phyloP scores from a whole-genome alignment of 2,888 invertebrate genomes.

The Philopedon plagiatum region DNA sequence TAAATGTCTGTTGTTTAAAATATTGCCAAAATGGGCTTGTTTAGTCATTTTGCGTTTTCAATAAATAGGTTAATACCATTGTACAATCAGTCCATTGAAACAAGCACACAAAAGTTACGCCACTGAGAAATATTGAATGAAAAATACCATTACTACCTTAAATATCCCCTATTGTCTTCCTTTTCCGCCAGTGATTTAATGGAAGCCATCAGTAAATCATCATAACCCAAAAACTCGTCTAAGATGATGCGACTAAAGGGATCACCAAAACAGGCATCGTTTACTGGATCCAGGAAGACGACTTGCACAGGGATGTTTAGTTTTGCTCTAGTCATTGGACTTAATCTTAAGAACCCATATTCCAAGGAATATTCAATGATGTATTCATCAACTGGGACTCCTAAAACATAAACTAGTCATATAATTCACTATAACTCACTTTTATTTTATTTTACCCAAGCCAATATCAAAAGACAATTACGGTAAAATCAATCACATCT shows the following conservation, averaged over 20 bases:
- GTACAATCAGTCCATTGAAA: too few species aligned
- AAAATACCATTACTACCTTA: slow-evolving; percentile 80
- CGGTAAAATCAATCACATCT: too few species aligned
- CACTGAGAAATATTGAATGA: too few species aligned
- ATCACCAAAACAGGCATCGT: slow-evolving; percentile 95
- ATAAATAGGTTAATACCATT: too few species aligned
- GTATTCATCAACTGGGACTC: slow-evolving; percentile 87
- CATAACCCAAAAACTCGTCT: slow-evolving; percentile 95
- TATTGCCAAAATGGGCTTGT: too few species aligned
- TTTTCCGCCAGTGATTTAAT: slow-evolving; percentile 95
- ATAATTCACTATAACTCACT: background rate
- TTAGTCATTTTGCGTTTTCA: too few species aligned
- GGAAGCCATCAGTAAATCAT: slow-evolving; percentile 96
- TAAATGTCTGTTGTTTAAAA: too few species aligned
- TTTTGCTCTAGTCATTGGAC: slow-evolving; percentile 86
- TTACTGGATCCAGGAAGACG: slow-evolving; percentile 88
- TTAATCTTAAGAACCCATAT: slow-evolving; percentile 94
- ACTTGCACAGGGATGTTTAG: slow-evolving; percentile 94
- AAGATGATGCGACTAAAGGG: slow-evolving; percentile 90
- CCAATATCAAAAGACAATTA: too few species aligned
- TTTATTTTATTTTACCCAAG: too few species aligned
- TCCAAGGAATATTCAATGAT: slow-evolving; percentile 98
- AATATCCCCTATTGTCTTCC: slow-evolving; percentile 96
- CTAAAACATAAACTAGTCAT: slow-evolving; percentile 29
- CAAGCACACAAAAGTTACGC: too few species aligned